These are phyloP conservation scores for Lipophrys pholis DNA, from an alignment of 2,113 vertebrate genomes.

Conservation along the genomic window DNA sequence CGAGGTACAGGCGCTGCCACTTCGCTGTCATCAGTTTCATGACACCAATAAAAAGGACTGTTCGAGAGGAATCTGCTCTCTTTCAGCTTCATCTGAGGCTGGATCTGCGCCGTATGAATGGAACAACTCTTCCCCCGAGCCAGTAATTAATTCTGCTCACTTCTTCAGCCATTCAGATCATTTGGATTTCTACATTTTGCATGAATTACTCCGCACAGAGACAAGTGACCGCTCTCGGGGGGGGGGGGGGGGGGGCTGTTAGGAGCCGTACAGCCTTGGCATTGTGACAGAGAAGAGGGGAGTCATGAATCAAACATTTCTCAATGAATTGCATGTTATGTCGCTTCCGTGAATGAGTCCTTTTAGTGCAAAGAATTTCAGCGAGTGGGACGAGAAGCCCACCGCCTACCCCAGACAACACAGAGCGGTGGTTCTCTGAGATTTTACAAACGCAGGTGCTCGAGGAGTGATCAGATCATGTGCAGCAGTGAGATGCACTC, in stretches of 20 bases:
- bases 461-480: constrained; percentile 20
- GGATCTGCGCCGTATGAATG: constrained; percentile 41
- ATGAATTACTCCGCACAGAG: constrained; percentile 36
- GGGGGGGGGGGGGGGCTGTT: no score
- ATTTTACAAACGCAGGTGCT: constrained; percentile 11
- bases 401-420: constrained; percentile 26
- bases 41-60: constrained; percentile 15
- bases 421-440: constrained; percentile 10
- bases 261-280: constrained; percentile 9
- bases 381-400: constrained; percentile 47
- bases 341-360: constrained; percentile 54
- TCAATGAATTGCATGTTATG: constrained; percentile 41
- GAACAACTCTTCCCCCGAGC: constrained; percentile 17
- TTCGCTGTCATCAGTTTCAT: constrained; percentile 25
- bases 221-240: constrained; percentile 46
- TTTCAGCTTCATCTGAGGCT: constrained; percentile 1
- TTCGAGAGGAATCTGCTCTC: constrained; percentile 7
- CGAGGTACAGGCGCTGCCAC: constrained; percentile 36
- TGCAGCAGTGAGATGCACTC: not conserved
- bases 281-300: constrained; percentile 23
- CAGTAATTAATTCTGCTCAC: constrained; percentile 37
- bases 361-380: constrained; percentile 43
- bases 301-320: constrained; percentile 70
- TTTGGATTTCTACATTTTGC: constrained; percentile 33
- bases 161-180: constrained; percentile 46